Percentiles rank a stretch among this genome's conserved stretches.
These are phyloP conservation scores for Bryconaethiops microstoma DNA, from an alignment of 2,797 vertebrate species.

Conservation along the genomic window DNA sequence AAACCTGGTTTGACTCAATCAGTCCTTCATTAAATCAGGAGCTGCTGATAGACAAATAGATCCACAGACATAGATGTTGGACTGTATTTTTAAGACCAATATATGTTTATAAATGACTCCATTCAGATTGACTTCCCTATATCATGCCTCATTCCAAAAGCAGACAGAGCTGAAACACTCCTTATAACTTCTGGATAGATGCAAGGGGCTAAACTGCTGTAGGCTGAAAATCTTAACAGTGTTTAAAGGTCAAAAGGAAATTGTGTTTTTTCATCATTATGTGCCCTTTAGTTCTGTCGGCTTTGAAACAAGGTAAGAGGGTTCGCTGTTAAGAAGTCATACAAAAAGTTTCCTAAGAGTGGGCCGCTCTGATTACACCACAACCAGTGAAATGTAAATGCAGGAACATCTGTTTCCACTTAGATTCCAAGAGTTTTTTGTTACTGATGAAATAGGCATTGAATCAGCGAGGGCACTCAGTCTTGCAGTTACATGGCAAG, in stretches of 20 bases:
- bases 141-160: background rate
- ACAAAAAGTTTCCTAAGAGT: background rate
- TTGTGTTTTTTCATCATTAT: too few species aligned
- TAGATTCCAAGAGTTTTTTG: slow-evolving; percentile 28
- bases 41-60: too few species aligned
- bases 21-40: too few species aligned
- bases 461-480: slow-evolving; percentile 42
- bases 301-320: background rate
- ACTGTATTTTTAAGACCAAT: too few species aligned
- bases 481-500: background rate
- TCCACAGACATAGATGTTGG: too few species aligned
- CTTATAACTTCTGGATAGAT: too few species aligned
- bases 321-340: slow-evolving; percentile 17
- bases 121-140: too few species aligned
- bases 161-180: background rate
- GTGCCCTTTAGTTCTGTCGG: background rate
- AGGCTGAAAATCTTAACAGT: too few species aligned
- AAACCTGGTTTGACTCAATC: too few species aligned
- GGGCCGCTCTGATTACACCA: slow-evolving; percentile 1
- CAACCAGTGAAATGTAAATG: slow-evolving; percentile 37
- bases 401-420: slow-evolving; percentile 69
- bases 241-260: too few species aligned
- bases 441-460: slow-evolving; percentile 39
- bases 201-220: too few species aligned
- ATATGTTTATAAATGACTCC: too few species aligned